Percentiles rank a stretch among this genome's conserved stretches.
phyloP scores from a whole-genome alignment of 2,113 vertebrate genomes.

The Perca schrenkii region DNA sequence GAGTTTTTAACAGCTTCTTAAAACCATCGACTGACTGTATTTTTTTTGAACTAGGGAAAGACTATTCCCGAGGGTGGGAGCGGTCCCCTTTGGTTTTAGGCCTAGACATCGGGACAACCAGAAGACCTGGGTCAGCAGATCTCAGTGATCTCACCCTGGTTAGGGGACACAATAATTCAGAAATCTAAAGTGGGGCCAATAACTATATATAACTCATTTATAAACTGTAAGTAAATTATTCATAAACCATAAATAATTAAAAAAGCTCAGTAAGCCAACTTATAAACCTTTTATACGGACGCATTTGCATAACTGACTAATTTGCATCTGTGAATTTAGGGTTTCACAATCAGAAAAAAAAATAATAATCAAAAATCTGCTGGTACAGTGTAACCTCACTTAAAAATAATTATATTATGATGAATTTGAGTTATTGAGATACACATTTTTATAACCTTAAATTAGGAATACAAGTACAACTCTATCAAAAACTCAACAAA shows the following conservation, averaged over 20 bases:
- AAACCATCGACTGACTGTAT: too few species aligned
- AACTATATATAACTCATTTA: background rate
- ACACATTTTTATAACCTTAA: background rate
- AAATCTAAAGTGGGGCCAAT: too few species aligned
- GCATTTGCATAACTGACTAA: background rate
- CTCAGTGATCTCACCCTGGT: too few species aligned
- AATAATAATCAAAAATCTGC: background rate
- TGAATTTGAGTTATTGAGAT: background rate
- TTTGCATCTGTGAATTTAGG: background rate
- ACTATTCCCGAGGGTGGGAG: too few species aligned
- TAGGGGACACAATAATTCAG: too few species aligned
- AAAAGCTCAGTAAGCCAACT: too few species aligned
- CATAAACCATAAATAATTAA: background rate
- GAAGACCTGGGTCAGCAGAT: too few species aligned
- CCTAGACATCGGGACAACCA: too few species aligned
- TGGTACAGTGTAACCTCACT: background rate
- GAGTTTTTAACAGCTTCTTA: too few species aligned
- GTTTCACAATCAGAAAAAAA: too few species aligned
- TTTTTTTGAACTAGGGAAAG: too few species aligned
- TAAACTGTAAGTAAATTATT: background rate
- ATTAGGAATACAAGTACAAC: background rate
- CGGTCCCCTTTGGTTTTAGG: too few species aligned
- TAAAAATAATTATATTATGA: background rate
- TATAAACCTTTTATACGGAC: background rate
- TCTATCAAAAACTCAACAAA: background rate